Evolutionary conservation across 1,140 invertebrate genomes (phyloP).

Genomic region (Cryptotermes secundus): DNA sequence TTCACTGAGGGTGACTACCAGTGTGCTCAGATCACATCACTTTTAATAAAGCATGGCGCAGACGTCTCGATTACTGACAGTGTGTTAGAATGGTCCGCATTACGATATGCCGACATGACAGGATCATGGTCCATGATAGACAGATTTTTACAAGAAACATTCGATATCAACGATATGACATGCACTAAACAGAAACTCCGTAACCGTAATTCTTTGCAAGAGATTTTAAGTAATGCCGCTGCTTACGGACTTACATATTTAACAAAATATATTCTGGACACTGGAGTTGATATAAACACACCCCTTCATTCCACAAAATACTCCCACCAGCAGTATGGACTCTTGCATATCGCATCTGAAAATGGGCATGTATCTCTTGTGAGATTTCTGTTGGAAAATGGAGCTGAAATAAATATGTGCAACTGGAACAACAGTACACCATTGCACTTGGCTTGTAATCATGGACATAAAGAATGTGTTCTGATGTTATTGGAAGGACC

Average conservation of each 20-base stretch:
- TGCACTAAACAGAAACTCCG: background rate
- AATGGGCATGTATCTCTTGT: constrained; percentile 12
- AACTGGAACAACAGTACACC: constrained; percentile 23
- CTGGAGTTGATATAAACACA: constrained; percentile 3
- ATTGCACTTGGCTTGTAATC: constrained; percentile 25
- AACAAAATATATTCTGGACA: background rate
- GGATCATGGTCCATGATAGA: background rate
- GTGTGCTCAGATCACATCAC: background rate
- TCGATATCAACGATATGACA: background rate
- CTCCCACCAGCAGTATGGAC: background rate
- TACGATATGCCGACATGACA: constrained; percentile 11
- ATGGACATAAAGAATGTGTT: constrained; percentile 22
- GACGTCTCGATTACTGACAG: background rate
- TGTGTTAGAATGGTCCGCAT: background rate
- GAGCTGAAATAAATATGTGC: constrained; percentile 18
- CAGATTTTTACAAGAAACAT: background rate
- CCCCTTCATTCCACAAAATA: constrained; percentile 11
- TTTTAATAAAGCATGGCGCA: background rate
- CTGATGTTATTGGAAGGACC: constrained; percentile 26
- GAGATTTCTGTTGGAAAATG: constrained; percentile 26
- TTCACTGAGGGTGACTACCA: background rate
- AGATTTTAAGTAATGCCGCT: background rate
- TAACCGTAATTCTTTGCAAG: background rate
- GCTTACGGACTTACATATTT: background rate
- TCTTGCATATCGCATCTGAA: constrained; percentile 13